phyloP scores from a whole-genome alignment of 2,888 invertebrate genomes.

The Phaonia tiefii region DNA sequence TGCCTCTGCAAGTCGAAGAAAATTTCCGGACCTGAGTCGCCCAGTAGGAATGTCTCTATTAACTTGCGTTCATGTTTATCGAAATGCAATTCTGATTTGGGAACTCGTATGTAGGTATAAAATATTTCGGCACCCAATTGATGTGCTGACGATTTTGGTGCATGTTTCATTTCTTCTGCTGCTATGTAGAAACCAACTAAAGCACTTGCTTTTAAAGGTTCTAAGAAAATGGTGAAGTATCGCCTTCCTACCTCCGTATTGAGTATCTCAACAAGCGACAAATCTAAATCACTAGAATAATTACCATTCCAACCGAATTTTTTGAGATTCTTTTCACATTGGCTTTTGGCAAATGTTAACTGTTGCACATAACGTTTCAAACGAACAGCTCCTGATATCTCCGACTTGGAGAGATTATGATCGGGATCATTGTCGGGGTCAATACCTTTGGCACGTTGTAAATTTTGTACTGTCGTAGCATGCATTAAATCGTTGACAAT shows the following conservation, averaged over 20 bases:
- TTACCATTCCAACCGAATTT: constrained; percentile 90
- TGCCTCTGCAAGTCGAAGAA: constrained; percentile 93
- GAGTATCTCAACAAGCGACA: constrained; percentile 87
- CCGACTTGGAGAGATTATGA: constrained; percentile 85
- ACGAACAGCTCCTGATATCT: constrained; percentile 90
- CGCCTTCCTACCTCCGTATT: constrained; percentile 90
- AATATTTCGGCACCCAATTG: constrained; percentile 95
- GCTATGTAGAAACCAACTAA: constrained; percentile 92
- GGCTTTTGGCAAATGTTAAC: constrained; percentile 89
- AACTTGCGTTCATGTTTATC: constrained; percentile 90
- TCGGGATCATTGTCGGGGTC: constrained; percentile 79
- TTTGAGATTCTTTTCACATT: constrained; percentile 89
- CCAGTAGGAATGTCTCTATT: constrained; percentile 93
- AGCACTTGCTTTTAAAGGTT: constrained; percentile 91
- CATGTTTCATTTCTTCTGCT: constrained; percentile 90
- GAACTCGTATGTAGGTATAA: constrained; percentile 92
- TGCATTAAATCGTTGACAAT: constrained; percentile 96
- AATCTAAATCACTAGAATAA: constrained; percentile 82
- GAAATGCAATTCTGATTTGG: constrained; percentile 90
- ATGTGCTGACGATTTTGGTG: constrained; percentile 90
- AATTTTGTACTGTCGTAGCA: constrained; percentile 93
- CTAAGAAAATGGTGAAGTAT: constrained; percentile 90
- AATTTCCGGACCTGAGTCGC: constrained; percentile 92
- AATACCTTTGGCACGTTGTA: constrained; percentile 90
- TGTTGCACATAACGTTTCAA: constrained; percentile 92